Conservation (phyloP, 1,140 invertebrate genomes). For the Riptortus pedestris region DNA sequence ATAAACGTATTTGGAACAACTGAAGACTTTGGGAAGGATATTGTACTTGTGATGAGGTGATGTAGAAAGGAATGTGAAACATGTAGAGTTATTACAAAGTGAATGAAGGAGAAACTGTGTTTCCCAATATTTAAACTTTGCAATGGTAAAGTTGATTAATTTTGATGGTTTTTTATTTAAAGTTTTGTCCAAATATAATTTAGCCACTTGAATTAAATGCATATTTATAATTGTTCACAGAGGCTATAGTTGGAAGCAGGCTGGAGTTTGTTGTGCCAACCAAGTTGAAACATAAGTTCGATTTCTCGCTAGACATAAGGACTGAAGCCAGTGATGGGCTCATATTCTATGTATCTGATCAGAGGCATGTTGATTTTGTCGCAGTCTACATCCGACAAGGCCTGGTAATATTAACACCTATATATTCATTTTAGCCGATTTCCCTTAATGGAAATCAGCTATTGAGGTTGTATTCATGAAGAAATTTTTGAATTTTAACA, state of each 20-base stretch:
- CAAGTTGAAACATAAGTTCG: conserved; percentile 52
- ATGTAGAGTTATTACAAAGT: no score
- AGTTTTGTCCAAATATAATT: no score
- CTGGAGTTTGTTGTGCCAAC: conserved; percentile 56
- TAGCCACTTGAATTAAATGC: no score
- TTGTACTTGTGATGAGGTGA: no score
- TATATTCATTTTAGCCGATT: background rate
- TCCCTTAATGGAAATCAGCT: background rate
- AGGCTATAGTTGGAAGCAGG: conserved; percentile 57
- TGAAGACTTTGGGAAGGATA: no score
- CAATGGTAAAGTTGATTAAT: no score
- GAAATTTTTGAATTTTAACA: conserved; percentile 13
- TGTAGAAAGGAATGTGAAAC: no score
- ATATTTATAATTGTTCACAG: conserved; percentile 41
- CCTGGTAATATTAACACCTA: conserved; percentile 44
- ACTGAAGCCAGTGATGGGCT: conserved; percentile 68
- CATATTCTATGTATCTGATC: conserved; percentile 68
- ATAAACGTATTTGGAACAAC: no score
- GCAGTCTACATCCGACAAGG: conserved; percentile 72
- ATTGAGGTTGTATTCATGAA: background rate
- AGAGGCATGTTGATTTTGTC: conserved; percentile 60
- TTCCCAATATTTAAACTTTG: no score
- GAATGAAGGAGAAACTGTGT: no score
- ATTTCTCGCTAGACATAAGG: conserved; percentile 71
- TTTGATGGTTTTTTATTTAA: no score